phyloP scores from a whole-genome alignment of 2,113 vertebrate genomes.

The Chloropsis hardwickii region DNA sequence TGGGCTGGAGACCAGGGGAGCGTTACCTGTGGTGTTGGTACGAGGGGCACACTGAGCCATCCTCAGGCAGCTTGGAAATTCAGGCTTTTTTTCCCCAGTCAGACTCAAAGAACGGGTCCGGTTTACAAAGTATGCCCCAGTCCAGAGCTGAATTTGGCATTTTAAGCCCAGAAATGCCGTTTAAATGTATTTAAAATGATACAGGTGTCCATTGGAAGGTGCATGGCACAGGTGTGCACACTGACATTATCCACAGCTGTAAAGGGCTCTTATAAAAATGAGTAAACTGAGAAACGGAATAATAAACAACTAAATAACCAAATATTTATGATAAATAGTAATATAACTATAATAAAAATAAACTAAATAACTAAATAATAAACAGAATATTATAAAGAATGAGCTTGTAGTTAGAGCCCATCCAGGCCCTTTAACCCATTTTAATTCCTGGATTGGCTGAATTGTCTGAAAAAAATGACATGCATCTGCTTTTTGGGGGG shows the following conservation, averaged over 20 bases:
- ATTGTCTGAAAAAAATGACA: background rate
- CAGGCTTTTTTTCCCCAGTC: rapidly evolving
- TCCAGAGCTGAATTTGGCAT: background rate
- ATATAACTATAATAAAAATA: background rate
- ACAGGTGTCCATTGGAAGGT: background rate
- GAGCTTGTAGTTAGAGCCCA: background rate
- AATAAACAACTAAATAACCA: background rate
- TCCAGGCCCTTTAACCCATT: background rate
- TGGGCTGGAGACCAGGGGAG: background rate
- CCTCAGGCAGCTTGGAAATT: background rate
- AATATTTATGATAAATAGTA: background rate
- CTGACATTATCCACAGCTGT: background rate
- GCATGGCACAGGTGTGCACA: rapidly evolving
- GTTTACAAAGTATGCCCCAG: background rate
- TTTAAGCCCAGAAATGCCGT: background rate
- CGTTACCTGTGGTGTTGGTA: rapidly evolving
- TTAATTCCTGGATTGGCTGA: background rate
- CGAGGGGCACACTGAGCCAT: background rate
- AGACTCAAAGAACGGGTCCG: background rate
- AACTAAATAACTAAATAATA: no score
- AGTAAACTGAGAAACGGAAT: background rate
- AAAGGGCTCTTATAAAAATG: background rate
- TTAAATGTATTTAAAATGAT: background rate
- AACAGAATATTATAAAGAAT: background rate
- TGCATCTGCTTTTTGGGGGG: background rate